Conservation (phyloP, 1,140 invertebrate species). For the Zaprionus camerounensis region DNA sequence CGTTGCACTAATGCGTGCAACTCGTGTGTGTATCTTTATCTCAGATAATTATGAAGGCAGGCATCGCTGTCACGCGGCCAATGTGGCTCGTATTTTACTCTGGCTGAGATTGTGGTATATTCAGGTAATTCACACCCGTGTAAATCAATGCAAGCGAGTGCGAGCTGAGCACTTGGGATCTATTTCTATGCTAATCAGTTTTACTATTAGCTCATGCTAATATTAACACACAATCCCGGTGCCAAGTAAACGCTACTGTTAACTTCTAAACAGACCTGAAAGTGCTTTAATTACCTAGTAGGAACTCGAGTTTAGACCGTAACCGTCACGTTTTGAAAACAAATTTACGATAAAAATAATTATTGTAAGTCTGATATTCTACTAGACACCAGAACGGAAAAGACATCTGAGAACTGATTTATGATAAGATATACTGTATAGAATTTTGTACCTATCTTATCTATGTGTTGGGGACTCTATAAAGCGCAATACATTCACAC, state of each 20-base stretch:
- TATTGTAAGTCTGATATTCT: not conserved
- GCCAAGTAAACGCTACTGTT: constrained; percentile 4
- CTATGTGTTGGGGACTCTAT: not conserved
- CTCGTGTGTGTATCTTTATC: constrained; percentile 6
- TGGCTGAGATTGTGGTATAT: constrained; percentile 23
- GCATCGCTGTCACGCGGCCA: constrained; percentile 21
- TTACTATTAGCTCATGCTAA: constrained; percentile 21
- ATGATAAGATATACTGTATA: constrained; percentile 1
- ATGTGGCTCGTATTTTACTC: not conserved
- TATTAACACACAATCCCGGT: constrained; percentile 3
- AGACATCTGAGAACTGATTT: not conserved
- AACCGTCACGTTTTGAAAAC: not conserved
- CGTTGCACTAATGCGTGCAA: not conserved
- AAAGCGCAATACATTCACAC: not conserved
- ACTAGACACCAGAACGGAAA: not conserved
- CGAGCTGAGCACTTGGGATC: not conserved
- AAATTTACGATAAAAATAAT: not conserved
- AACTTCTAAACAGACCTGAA: not conserved
- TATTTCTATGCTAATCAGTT: constrained; percentile 31
- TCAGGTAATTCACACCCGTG: constrained; percentile 29
- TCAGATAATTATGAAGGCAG: constrained; percentile 9
- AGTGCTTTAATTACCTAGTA: not conserved
- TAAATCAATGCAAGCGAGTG: constrained; percentile 10
- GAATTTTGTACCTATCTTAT: not conserved
- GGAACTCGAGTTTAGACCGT: not conserved